Base-by-base conservation (phyloP, 2,113 vertebrate species). In the Piprites chloris region DNA sequence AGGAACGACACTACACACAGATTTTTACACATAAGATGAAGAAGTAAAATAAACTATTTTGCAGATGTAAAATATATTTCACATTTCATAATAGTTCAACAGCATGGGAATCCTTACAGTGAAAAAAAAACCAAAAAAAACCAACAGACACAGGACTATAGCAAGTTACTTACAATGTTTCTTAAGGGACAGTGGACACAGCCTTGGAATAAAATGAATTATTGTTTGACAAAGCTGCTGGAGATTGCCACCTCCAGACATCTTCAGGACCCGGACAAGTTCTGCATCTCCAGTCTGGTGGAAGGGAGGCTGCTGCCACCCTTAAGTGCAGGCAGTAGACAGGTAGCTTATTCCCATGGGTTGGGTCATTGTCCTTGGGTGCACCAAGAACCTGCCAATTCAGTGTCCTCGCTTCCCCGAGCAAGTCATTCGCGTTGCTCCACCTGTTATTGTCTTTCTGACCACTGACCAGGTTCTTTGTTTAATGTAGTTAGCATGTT, bases 61-160 rank as follows among this genome's bases (percentile, higher is more conserved):
- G 15, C 6, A 80, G 12, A 53, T 41, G 2, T 9, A 49, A 79
- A 44, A 49, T 19, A 18, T 61, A 39, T 59, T 80, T 83, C 21
- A 68, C 21, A 4, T 46, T 37, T 5, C 24, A n/a, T 80, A 83
- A 32, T 30, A 41, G 6, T 77, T 73, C 30, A 84, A 68, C 9
- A n/a, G 1, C 8, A n/a, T 27, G 27, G 15, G 61, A 90, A 33
- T 2, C 1, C 0, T 71, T 69, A 39, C 18, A 61, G 4, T 33
- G 49, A 9, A 77, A 80, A 68, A 46, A 74, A 42, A 14, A 30
- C 8, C 44, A 73, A 79, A 63, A 37, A 77, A 41, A 17, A 35
- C n/a, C n/a, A 22, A 11, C 0, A 3, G 9, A 63, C 33, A 24
- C 0, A 3, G 21, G 14, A 53, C 4, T 6, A 55, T 13, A 76